Evolutionary conservation across 2,888 invertebrate species (phyloP), one percentile per base, ranked within the genome.

Genomic region (Orchesellides sinensis): DNA sequence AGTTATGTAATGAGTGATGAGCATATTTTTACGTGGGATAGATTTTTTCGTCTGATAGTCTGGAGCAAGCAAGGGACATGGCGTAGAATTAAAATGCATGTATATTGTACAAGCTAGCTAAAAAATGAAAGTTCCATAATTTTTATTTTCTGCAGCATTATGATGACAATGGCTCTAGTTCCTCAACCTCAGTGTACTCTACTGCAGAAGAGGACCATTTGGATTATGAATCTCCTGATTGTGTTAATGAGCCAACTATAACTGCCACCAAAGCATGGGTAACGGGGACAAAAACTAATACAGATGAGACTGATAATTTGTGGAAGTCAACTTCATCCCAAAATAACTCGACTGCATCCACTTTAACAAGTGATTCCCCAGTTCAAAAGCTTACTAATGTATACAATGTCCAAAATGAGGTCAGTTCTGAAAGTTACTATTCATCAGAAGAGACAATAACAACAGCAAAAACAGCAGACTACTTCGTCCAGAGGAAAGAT

Each of bases 171-270:
- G 84, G 40, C 4, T 82, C 85, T 4, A 84, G 84, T 1, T 85
- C 87, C 0, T 84, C 87, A 17, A 83, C 84, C 1, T 85, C 85
- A 0, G 75, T 84, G 8, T 88, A 88, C 63, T 86, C 85, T 12
- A 88, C 88, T 10, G 88, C 88, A 21, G 87, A 87, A 32, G 87
- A 88, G 73, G 87, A 87, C 68, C 84, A 85, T 3, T 40, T 75
- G 1, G 84, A 84, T 6, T 73, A 77, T 32, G 75, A 75, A 17
- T 59, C 59, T 27, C 59, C 61, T 2, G 63, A 17, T 2, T 19
- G 45, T 19, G 23, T 40, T n/a, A n/a, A 19, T 5, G 69, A 83
- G 29, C 70, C 82, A 17, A 6, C 52, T 2, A 19, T 75, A 3
- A 83, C 74, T 0, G 19, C 80, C 12, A 83, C 79, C 12, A 74